These are phyloP conservation scores for Elysia chlorotica DNA, from an alignment of 1,140 invertebrate genomes.

Conservation along the genomic window DNA sequence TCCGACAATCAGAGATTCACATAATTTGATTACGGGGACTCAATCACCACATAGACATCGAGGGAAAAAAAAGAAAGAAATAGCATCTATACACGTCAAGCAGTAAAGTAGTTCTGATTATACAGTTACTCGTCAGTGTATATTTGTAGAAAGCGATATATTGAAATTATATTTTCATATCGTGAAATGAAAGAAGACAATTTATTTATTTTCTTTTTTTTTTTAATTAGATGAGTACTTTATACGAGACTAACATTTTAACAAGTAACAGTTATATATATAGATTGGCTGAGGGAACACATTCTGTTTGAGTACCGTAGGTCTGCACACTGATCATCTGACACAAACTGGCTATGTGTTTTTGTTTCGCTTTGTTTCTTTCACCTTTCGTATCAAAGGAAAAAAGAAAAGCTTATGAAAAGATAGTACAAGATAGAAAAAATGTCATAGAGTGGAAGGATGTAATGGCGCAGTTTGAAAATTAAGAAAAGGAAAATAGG, in stretches of 20 bases:
- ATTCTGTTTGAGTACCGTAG: not conserved
- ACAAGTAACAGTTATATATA: not conserved
- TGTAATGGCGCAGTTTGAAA: no score
- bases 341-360: not conserved
- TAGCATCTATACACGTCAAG: no score
- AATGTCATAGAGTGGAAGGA: not conserved
- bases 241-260: not conserved
- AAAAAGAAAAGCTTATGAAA: not conserved
- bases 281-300: not conserved
- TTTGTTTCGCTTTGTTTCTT: not conserved
- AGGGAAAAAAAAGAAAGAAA: no score
- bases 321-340: not conserved
- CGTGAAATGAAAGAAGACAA: not conserved
- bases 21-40: no score
- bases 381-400: not conserved
- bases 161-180: not conserved
- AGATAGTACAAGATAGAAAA: not conserved
- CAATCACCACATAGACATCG: no score
- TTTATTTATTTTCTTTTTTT: not conserved
- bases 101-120: no score
- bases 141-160: no score
- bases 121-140: no score
- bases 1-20: no score
- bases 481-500: not conserved
- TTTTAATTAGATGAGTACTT: not conserved